These are phyloP conservation scores for Polyploca ridens DNA, from an alignment of 2,888 invertebrate genomes.

Conservation along the genomic window DNA sequence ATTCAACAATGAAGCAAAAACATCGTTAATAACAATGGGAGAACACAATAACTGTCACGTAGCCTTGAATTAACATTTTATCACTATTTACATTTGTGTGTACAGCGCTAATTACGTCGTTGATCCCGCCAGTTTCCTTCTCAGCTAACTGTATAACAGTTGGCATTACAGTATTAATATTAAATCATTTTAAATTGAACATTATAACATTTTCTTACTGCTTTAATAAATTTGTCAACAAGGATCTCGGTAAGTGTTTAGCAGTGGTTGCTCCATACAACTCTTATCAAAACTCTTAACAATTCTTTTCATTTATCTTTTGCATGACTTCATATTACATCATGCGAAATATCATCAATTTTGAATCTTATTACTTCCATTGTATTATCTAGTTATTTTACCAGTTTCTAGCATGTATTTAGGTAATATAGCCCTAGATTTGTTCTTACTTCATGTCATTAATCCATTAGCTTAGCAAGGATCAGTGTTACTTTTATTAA, in stretches of 20 bases:
- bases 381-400: conserved; percentile 3
- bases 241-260: conserved; percentile 55
- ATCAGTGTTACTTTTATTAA: conserved; percentile 33
- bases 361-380: conserved; percentile 34
- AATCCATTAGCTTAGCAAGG: conserved; percentile 51
- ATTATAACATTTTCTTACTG: conserved; percentile 9
- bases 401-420: conserved; percentile 52
- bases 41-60: conserved; percentile 44
- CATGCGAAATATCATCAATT: conserved; percentile 49
- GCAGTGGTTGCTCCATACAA: conserved; percentile 27
- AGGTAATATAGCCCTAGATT: conserved; percentile 53
- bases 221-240: conserved; percentile 21
- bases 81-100: conserved; percentile 57
- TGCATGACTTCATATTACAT: conserved; percentile 58
- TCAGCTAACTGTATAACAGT: conserved; percentile 23
- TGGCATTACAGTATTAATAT: conserved; percentile 15
- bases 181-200: conserved; percentile 20
- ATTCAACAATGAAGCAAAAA: conserved; percentile 30
- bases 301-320: conserved; percentile 38
- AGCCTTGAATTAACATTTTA: conserved; percentile 62
- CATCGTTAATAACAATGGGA: conserved; percentile 22
- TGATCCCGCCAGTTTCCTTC: conserved; percentile 53
- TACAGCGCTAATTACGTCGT: conserved; percentile 44
- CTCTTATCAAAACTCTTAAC: conserved; percentile 20
- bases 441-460: conserved; percentile 48